These are phyloP conservation scores for Diprion similis DNA, from an alignment of 1,140 invertebrate genomes.

Conservation along the genomic window DNA sequence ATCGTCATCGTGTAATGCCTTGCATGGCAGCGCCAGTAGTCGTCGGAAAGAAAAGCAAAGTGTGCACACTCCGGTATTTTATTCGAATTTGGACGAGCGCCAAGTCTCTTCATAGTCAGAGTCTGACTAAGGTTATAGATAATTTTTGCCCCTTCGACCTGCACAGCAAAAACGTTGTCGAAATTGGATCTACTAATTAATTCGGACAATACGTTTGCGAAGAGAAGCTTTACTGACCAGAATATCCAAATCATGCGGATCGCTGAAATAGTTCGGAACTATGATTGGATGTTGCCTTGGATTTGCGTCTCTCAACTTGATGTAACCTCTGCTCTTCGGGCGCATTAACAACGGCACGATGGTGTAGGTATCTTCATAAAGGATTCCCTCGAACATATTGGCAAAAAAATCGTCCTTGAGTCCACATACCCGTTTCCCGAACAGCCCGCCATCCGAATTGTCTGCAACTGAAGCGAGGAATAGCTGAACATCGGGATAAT, in stretches of 20 bases:
- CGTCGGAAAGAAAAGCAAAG: conserved; percentile 65
- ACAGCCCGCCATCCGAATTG: conserved; percentile 77
- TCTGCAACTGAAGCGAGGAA: conserved; percentile 75
- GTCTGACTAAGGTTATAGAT: conserved; percentile 69
- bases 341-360: conserved; percentile 72
- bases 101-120: conserved; percentile 68
- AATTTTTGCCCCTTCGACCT: conserved; percentile 78
- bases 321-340: conserved; percentile 74
- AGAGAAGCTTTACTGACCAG: conserved; percentile 61
- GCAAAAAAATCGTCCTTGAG: conserved; percentile 72
- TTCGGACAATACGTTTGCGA: neutral
- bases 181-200: neutral
- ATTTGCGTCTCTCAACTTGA: conserved; percentile 71
- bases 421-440: conserved; percentile 71
- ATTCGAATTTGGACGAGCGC: conserved; percentile 68
- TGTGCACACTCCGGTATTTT: conserved; percentile 68
- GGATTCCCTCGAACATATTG: conserved; percentile 70
- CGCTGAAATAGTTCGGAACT: conserved; percentile 80
- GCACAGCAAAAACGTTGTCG: conserved; percentile 24
- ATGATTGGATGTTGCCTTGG: conserved; percentile 77
- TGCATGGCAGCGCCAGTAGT: conserved; percentile 75
- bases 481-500: conserved; percentile 82
- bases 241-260: conserved; percentile 72
- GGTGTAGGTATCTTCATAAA: conserved; percentile 72
- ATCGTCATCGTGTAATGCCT: conserved; percentile 72